A percentile compares a stretch with the other conserved stretches of the same genome.
These are phyloP conservation scores for Dendrocincla fuliginosa DNA, from an alignment of 2,797 vertebrate species.

Conservation along the genomic window DNA sequence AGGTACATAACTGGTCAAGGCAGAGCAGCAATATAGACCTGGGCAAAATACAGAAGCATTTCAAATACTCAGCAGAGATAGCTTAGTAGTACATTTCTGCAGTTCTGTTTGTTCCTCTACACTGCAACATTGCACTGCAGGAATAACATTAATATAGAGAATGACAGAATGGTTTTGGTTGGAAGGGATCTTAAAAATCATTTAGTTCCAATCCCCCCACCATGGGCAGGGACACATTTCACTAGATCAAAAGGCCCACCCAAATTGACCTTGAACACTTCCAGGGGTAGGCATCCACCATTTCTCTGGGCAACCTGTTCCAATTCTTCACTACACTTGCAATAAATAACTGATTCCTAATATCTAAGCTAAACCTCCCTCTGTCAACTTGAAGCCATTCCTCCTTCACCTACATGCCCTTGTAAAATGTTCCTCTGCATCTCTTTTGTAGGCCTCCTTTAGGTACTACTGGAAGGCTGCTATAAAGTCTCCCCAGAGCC, in stretches of 20 bases:
- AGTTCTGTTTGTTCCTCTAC: neutral
- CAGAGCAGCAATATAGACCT: neutral
- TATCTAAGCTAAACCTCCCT: neutral
- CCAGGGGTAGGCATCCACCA: neutral
- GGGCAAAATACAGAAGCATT: neutral
- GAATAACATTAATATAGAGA: neutral
- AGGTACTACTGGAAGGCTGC: neutral
- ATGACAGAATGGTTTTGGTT: neutral
- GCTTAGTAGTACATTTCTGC: neutral
- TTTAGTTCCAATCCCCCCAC: neutral
- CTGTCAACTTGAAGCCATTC: neutral
- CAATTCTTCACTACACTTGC: neutral
- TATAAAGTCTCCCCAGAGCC: neutral
- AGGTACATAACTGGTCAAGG: neutral
- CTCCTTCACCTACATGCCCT: neutral
- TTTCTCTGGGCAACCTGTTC: neutral
- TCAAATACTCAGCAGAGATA: neutral
- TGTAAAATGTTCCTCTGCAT: neutral
- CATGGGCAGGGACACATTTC: neutral
- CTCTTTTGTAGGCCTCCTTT: neutral
- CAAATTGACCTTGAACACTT: neutral
- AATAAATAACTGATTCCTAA: neutral
- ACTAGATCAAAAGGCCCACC: neutral
- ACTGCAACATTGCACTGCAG: neutral
- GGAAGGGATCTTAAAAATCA: neutral